phyloP scores from a whole-genome alignment of 2,888 invertebrate genomes.

The Agrochola lychnidis region DNA sequence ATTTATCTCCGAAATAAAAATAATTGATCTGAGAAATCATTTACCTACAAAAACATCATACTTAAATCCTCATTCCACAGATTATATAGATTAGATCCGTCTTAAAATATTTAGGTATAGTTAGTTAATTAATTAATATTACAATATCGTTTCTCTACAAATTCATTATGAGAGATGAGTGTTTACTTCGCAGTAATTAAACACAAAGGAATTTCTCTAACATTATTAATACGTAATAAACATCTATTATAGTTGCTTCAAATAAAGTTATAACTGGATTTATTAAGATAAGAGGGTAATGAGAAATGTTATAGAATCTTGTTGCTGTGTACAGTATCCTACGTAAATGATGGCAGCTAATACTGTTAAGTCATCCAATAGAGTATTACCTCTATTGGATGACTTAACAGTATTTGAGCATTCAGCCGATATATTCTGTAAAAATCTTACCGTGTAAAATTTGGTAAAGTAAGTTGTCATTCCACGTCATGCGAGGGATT shows the following conservation, averaged over 20 bases:
- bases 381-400: neutral
- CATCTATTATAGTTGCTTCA: conserved; percentile 35
- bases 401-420: neutral
- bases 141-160: conserved; percentile 26
- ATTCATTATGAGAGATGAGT: conserved; percentile 42
- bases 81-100: conserved; percentile 10
- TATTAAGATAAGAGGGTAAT: conserved; percentile 24
- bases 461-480: neutral
- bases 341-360: neutral
- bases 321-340: neutral
- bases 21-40: conserved; percentile 1
- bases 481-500: neutral
- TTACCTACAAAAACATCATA: conserved; percentile 3
- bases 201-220: conserved; percentile 48
- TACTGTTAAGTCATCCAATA: too few species aligned
- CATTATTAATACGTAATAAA: conserved; percentile 53
- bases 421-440: neutral
- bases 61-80: neutral
- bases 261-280: conserved; percentile 17
- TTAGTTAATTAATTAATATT: conserved; percentile 19
- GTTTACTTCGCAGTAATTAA: conserved; percentile 47
- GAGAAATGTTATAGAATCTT: conserved; percentile 11
- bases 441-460: neutral
- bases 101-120: conserved; percentile 31
- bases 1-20: conserved; percentile 23